These are phyloP conservation scores for Festucalex cinctus DNA, from an alignment of 2,113 vertebrate genomes.

Conservation along the genomic window DNA sequence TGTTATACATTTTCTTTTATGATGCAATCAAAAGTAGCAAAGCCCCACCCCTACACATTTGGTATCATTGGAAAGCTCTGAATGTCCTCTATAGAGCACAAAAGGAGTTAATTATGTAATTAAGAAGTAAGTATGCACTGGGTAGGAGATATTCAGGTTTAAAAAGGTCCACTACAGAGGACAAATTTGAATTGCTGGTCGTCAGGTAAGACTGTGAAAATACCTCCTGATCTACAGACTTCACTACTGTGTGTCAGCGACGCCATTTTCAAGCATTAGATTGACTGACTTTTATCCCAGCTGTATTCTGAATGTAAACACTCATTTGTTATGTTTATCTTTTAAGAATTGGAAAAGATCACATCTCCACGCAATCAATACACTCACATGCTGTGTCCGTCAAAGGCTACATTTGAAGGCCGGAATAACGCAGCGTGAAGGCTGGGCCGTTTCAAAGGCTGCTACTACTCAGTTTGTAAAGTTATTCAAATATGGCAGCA, in stretches of 20 bases:
- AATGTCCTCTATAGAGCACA: no score
- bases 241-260: not conserved
- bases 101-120: no score
- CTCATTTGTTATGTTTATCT: slow-evolving; percentile 3
- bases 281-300: not conserved
- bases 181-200: no score
- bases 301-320: not conserved
- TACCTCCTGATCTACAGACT: no score
- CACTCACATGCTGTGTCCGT: slow-evolving; percentile 5
- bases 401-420: not conserved
- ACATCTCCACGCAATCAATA: slow-evolving; percentile 26
- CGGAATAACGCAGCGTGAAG: not conserved
- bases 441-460: not conserved
- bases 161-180: no score
- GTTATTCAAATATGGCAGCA: not conserved
- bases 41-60: no score
- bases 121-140: no score
- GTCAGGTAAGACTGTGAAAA: no score
- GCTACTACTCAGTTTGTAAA: not conserved
- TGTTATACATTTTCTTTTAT: no score
- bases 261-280: not conserved
- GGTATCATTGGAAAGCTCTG: no score
- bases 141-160: no score
- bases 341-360: slow-evolving; percentile 22
- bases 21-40: no score